phyloP scores from a whole-genome alignment of 1,140 invertebrate genomes.

The Ips nitidus region DNA sequence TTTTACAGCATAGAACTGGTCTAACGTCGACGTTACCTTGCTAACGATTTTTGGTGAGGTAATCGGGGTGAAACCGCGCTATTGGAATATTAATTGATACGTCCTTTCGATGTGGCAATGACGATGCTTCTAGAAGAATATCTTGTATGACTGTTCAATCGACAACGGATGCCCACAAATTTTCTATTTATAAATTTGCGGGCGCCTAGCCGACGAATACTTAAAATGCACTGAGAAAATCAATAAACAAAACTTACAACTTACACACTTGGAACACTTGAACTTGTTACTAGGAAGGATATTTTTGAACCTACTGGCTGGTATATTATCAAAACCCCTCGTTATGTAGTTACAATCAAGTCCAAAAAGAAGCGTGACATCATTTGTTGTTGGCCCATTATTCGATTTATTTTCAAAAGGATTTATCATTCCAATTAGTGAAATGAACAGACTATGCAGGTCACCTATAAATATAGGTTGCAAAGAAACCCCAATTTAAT shows the following conservation, averaged over 20 bases:
- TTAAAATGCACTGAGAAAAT: neutral
- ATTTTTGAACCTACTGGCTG: neutral
- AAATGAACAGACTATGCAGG: too few relatives aligned
- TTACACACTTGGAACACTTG: too few relatives aligned
- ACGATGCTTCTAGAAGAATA: neutral
- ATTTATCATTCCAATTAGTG: neutral
- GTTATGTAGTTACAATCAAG: neutral
- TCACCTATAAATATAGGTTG: too few relatives aligned
- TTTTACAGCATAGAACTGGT: neutral
- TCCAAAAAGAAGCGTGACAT: constrained; percentile 11
- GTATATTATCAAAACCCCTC: constrained; percentile 5
- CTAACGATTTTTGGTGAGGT: constrained; percentile 11
- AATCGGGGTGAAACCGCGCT: constrained; percentile 7
- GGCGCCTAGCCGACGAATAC: neutral
- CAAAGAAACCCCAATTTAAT: too few relatives aligned
- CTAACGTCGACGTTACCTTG: constrained; percentile 10
- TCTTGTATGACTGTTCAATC: neutral
- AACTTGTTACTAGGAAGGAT: neutral
- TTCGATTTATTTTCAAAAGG: neutral
- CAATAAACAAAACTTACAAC: neutral
- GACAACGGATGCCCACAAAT: neutral
- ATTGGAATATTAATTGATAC: constrained; percentile 12
- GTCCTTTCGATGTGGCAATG: neutral
- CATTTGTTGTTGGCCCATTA: constrained; percentile 1
- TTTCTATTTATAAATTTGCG: neutral